Conservation (phyloP, 2,888 invertebrate genomes). For the Eupithecia pulchellata region DNA sequence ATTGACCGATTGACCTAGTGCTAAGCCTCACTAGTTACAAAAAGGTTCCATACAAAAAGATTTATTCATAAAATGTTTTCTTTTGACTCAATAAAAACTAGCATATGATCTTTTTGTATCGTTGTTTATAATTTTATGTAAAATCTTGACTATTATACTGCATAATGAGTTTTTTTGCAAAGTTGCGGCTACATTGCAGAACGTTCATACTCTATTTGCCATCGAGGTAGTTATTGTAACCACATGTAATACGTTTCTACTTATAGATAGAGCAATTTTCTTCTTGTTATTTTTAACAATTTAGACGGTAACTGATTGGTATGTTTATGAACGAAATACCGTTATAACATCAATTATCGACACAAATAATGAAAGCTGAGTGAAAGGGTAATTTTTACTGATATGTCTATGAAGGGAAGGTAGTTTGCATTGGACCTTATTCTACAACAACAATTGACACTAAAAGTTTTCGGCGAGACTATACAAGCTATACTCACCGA, state of each 20-base stretch:
- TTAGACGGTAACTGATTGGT: not conserved
- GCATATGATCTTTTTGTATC: constrained; percentile 17
- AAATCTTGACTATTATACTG: constrained; percentile 19
- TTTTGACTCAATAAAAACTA: constrained; percentile 11
- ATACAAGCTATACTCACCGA: too few relatives aligned
- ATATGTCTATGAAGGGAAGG: too few relatives aligned
- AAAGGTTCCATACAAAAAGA: not conserved
- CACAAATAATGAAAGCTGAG: not conserved
- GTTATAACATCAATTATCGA: too few relatives aligned
- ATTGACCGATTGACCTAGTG: not conserved
- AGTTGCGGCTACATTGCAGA: constrained; percentile 27
- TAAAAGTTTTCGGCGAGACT: too few relatives aligned
- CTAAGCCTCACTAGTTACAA: not conserved
- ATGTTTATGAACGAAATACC: too few relatives aligned
- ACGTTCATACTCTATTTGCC: constrained; percentile 55
- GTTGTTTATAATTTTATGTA: constrained; percentile 24
- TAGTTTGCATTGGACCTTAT: too few relatives aligned
- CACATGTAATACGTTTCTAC: constrained; percentile 19
- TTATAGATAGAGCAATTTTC: not conserved
- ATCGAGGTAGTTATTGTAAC: constrained; percentile 46
- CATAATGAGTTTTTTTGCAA: constrained; percentile 29
- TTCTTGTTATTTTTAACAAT: constrained; percentile 5
- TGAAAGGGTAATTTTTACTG: not conserved
- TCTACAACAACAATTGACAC: too few relatives aligned
- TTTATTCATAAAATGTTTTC: not conserved